Evolutionary conservation across 2,113 vertebrate genomes (phyloP).

Genomic region (Sturnira hondurensis): DNA sequence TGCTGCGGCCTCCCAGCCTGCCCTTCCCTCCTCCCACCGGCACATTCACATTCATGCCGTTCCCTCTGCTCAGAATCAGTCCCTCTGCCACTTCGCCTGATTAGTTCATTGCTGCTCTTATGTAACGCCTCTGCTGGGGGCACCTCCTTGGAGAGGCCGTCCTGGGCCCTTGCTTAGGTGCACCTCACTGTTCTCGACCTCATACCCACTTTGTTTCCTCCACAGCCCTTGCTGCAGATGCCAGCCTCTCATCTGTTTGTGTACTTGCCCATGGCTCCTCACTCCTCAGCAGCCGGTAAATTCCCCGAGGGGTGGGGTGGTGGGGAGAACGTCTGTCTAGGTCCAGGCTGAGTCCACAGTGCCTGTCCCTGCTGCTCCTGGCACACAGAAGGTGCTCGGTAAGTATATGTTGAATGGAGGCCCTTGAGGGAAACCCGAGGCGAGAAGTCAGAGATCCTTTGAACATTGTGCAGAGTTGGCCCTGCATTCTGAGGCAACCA

Average conservation of each 20-base stretch:
- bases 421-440: background rate
- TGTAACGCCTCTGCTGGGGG: too few relatives aligned
- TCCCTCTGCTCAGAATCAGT: background rate
- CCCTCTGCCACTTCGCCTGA: background rate
- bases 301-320: background rate
- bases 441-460: background rate
- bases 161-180: background rate
- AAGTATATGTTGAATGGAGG: background rate
- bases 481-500: background rate
- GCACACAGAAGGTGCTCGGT: background rate
- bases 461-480: rapidly evolving
- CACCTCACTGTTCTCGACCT: background rate
- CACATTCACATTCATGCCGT: rapidly evolving
- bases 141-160: background rate
- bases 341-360: background rate
- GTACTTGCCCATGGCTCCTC: background rate
- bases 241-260: background rate
- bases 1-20: background rate
- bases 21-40: background rate
- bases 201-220: background rate
- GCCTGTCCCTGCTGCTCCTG: background rate
- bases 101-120: background rate
- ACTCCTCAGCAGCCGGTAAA: background rate
- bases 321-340: background rate
- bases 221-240: background rate